Evolutionary conservation across 2,797 vertebrate species (phyloP).

Genomic region (Semotilus atromaculatus): DNA sequence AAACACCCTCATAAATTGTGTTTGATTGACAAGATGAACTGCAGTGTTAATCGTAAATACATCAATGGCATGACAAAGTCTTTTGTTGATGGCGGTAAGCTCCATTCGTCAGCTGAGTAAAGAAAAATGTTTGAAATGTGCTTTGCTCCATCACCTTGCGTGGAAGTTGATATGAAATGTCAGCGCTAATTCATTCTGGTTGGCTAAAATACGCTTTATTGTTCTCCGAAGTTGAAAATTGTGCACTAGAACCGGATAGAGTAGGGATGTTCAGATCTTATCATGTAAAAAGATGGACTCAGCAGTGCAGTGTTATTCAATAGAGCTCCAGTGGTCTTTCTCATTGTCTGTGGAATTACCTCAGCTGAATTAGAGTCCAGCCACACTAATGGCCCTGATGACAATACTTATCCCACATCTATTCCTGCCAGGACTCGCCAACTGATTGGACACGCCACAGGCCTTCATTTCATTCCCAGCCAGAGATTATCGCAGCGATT

Average conservation of each 20-base stretch:
- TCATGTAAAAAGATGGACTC: constrained; percentile 44
- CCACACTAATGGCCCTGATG: constrained; percentile 66
- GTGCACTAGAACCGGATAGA: constrained; percentile 13
- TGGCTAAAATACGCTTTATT: constrained; percentile 16
- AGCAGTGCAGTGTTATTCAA: constrained; percentile 44
- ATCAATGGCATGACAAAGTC: constrained; percentile 9
- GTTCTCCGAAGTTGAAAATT: constrained; percentile 32
- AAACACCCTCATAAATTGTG: background rate
- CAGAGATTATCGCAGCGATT: constrained; percentile 54
- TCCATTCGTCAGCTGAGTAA: constrained; percentile 52
- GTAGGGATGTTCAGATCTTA: constrained; percentile 45
- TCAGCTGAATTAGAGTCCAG: constrained; percentile 62
- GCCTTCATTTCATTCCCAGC: constrained; percentile 60
- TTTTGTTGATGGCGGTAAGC: constrained; percentile 52
- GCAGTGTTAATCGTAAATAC: constrained; percentile 1
- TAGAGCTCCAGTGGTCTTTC: constrained; percentile 43
- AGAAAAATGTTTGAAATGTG: constrained; percentile 10
- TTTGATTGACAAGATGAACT: constrained; percentile 10
- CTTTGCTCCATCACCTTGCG: background rate
- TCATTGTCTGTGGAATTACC: constrained; percentile 62
- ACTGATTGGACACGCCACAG: constrained; percentile 32
- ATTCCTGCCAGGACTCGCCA: constrained; percentile 49
- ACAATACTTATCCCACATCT: constrained; percentile 67
- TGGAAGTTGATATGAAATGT: constrained; percentile 41
- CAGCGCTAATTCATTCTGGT: constrained; percentile 49